A percentile compares a stretch with the other conserved stretches of the same genome.
Conservation (phyloP, 2,113 vertebrate species). For the Craseonycteris thonglongyai region DNA sequence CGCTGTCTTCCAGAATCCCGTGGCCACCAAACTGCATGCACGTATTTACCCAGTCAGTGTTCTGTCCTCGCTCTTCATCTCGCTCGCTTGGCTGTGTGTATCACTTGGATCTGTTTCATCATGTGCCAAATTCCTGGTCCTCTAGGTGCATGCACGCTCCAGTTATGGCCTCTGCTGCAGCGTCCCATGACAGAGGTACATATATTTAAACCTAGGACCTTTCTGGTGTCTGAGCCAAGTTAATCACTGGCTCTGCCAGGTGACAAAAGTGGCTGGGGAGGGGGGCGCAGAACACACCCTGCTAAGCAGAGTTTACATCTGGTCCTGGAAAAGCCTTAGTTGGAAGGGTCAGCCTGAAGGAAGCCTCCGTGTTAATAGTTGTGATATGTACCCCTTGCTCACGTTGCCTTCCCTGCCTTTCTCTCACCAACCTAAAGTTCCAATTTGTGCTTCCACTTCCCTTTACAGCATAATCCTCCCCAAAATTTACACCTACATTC, state of each 20-base stretch:
- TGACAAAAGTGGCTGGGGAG: constrained; percentile 1
- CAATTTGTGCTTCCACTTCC: constrained; percentile 43
- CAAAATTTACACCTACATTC: constrained; percentile 52
- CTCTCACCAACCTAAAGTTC: constrained; percentile 13
- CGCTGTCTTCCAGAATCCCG: background rate
- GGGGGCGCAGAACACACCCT: background rate
- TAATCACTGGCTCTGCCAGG: background rate
- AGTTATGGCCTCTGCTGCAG: background rate
- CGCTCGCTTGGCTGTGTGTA: background rate
- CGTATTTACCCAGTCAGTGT: background rate
- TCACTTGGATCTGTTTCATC: background rate
- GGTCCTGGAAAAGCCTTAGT: constrained; percentile 27
- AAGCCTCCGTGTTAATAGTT: background rate
- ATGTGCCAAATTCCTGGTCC: background rate
- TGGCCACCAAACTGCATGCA: background rate
- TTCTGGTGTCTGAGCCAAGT: background rate
- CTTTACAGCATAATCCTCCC: constrained; percentile 39
- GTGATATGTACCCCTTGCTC: constrained; percentile 9
- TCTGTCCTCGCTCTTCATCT: background rate
- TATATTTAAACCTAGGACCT: background rate
- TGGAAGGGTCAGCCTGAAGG: background rate
- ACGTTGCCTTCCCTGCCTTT: background rate
- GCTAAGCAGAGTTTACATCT: background rate
- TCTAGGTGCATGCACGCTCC: background rate
- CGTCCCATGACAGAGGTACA: background rate